Evolutionary conservation across 2,797 vertebrate genomes (phyloP), one percentile per base, ranked within the genome.

Genomic region (Poecilia picta): DNA sequence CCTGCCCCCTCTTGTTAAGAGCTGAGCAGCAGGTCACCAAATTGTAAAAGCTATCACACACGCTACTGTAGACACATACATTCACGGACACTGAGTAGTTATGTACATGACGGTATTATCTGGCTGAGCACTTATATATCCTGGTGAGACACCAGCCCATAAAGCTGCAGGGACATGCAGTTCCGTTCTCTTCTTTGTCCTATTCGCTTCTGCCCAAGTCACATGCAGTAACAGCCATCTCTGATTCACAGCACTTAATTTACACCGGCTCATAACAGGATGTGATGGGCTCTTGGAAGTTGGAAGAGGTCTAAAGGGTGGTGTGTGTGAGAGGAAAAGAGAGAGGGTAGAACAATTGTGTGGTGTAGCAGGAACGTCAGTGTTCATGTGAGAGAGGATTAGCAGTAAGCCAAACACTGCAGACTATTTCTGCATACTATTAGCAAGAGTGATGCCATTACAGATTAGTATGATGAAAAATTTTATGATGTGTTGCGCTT

Each of bases 191-290:
- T 75, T 79, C 83, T 84, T 83, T 84, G 81, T 87, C 85, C 79
- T 80, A 78, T 59, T 73, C 25, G 20, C 87, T 85, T 77, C 84
- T 88, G 81, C 85, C 88, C 80, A 90, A 71, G 92, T 91, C 93
- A 89, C 89, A 91, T 66, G 85, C 89, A 73, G 87, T 89, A 93
- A 93, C 92, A 90, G 87, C 86, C 89, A 23, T 79, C 76, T 84
- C 92, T 94, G 92, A 93, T 94, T 94, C 93, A 94, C 92, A 90
- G 91, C 91, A 93, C 92, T 94, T 93, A 93, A 94, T 93, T 95
- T 93, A 91, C 92, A 86, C 93, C 2, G 75, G 82, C 92, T 94
- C 81, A 85, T 95, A 93, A 94, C 91, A 77, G 86, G 80, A 89
- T 89, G 85, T 90, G 93, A 94, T 93, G 89, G 90, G 90, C 88